Evolutionary conservation across 2,888 invertebrate genomes (phyloP).

Genomic region (Rutpela maculata): DNA sequence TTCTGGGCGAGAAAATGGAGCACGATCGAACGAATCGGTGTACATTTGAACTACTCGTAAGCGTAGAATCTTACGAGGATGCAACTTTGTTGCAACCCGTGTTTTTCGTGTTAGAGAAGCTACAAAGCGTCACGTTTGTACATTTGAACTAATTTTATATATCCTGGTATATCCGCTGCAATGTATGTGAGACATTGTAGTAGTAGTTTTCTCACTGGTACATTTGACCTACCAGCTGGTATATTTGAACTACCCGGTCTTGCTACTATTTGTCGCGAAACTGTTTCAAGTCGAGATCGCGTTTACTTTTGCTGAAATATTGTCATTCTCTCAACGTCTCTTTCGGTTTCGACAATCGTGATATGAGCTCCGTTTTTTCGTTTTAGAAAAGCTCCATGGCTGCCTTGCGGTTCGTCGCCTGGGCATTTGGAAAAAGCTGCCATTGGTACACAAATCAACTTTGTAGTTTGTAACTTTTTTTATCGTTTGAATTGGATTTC

Average conservation of each 20-base stretch:
- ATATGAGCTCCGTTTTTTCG: not conserved
- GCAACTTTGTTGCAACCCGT: too few relatives aligned
- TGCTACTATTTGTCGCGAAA: too few relatives aligned
- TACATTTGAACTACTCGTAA: constrained; percentile 10
- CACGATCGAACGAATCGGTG: not conserved
- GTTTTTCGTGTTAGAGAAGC: not conserved
- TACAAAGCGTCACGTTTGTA: not conserved
- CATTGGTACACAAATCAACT: constrained; percentile 45
- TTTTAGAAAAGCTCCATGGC: constrained; percentile 29
- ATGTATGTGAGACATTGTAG: not conserved
- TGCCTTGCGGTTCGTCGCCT: constrained; percentile 42
- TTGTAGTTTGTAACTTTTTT: constrained; percentile 46
- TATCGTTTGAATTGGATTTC: constrained; percentile 44
- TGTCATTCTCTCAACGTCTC: not conserved
- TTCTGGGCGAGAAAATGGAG: constrained; percentile 1
- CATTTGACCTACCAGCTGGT: not conserved
- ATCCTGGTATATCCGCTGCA: too few relatives aligned
- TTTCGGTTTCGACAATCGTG: not conserved
- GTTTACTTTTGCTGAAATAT: not conserved
- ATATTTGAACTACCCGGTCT: not conserved
- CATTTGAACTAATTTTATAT: not conserved
- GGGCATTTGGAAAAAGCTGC: constrained; percentile 52
- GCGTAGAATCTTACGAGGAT: too few relatives aligned
- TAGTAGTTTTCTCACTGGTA: not conserved
- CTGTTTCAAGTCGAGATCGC: too few relatives aligned